Evolutionary conservation across 2,888 invertebrate species (phyloP), one percentile per base, ranked within the genome.

Genomic region (Glyphotaelius pellucidus): DNA sequence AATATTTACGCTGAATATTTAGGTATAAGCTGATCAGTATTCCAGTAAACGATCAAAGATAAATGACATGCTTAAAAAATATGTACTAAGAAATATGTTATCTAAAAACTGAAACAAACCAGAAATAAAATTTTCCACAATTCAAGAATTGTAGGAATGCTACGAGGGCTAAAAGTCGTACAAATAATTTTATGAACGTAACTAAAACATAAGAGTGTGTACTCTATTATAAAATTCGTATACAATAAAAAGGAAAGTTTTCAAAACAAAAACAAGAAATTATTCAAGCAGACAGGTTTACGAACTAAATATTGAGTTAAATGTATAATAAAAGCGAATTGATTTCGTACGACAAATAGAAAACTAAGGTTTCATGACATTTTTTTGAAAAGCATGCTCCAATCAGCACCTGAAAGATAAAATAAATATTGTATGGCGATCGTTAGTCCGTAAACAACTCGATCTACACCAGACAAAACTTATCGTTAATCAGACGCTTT

Each of bases 391-490:
- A 67, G n/a, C 67, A 67, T 67, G 67, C 67, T 67, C 67, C 67
- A 67, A 67, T 67, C 67, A 67, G 67, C n/a, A 67, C n/a, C 67
- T 67, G 67, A 67, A 67, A 67, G 67, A 67, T 67, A 67, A 67
- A 25, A 67, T 25, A 67, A 67, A 67, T n/a, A 67, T 67, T 67
- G 67, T 67, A 67, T 67, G 67, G 67, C n/a, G 67, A 67, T 67
- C n/a, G 25, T 67, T n/a, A 67, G 67, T 67, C 67, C n/a, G 25
- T 67, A 67, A 67, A 67, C 25, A 67, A 67, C 25, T 67, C 67
- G 67, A 67, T 67, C 67, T 67, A n/a, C 67, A 25, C 67, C 67
- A 67, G 25, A 67, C 67, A 67, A 67, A 67, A 67, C 25, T 25
- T n/a, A n/a, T 67, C 67, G 67, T 67, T 67, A 83, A 83, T 35